Evolutionary conservation across 2,113 vertebrate species (phyloP).

Genomic region (Nothoprocta perdicaria): DNA sequence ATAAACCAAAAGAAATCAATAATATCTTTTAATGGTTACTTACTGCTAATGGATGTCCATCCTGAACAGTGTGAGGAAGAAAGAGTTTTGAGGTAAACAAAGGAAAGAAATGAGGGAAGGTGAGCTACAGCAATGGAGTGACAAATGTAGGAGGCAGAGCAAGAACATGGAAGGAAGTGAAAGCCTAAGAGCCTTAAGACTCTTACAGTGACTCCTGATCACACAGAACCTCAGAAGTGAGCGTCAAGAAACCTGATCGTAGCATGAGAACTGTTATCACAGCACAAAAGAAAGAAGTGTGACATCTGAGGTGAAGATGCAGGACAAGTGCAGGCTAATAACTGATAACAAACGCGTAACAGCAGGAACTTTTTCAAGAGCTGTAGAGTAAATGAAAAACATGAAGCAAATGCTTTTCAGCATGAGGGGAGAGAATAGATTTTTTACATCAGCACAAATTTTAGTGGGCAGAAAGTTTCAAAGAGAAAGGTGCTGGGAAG

Average conservation of each 20-base stretch:
- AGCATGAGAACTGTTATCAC: accelerated
- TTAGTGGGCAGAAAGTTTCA: background rate
- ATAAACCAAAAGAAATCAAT: background rate
- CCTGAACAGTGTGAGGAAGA: background rate
- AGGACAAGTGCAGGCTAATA: background rate
- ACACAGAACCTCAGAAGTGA: background rate
- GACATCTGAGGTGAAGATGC: background rate
- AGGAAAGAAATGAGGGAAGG: background rate
- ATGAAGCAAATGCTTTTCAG: background rate
- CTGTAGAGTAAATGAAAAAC: background rate
- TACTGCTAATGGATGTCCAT: background rate
- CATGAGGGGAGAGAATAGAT: background rate
- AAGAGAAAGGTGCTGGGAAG: background rate
- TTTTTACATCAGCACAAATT: background rate
- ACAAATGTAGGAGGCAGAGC: background rate
- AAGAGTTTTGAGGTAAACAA: accelerated
- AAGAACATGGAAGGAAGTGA: background rate
- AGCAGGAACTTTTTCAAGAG: background rate
- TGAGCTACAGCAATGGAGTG: accelerated
- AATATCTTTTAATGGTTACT: background rate
- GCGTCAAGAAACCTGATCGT: background rate
- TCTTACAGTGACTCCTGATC: background rate
- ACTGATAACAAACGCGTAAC: background rate
- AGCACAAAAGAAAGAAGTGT: background rate
- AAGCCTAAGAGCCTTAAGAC: accelerated